Evolutionary conservation across 2,888 invertebrate genomes (phyloP), one percentile per base, ranked within the genome.

Genomic region (Campopleginae sp.): DNA sequence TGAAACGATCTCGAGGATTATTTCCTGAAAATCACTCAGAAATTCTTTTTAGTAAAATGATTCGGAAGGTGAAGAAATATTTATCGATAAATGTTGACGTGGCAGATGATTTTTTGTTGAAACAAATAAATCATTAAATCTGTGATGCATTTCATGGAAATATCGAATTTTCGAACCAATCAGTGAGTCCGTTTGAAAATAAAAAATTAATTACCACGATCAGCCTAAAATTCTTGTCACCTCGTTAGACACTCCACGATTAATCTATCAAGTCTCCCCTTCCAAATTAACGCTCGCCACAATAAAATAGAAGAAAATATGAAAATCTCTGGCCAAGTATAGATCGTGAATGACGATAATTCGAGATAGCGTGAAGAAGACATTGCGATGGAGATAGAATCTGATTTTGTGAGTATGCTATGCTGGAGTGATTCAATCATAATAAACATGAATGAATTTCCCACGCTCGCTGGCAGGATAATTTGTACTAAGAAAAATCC

Each of bases 391-490:
- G 63, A 65, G 74, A 75, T 70, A 31, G n/a, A 42, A 70, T 82
- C 76, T 42, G 17, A 54, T 63, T 42, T 42, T 6, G 23, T 38
- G 38, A 33, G 17, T 63, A 38, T 8, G 38, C 33, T 19, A 7
- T 46, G 54, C 14, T 31, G n/a, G 33, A 63, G 58, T 23, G 27
- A 23, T 75, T 70, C 31, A 27, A 75, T 31, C 58, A 74, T 74
- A 74, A 70, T 77, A n/a, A 58, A 70, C 58, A n/a, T 44, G 68
- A 80, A 66, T 33, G 8, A 76, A 54, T 58, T 84, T 84, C 80
- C 48, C 84, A 84, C 84, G 84, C 72, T 58, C 71, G 77, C 58
- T 76, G 58, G 71, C 75, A 65, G 76, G 71, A 70, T 61, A 19
- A 48, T 48, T 14, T 48, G 23, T 27, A 48, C 17, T 58, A 27